Evolutionary conservation across 2,888 invertebrate species (phyloP).

Genomic region (Plagiodera versicolora): DNA sequence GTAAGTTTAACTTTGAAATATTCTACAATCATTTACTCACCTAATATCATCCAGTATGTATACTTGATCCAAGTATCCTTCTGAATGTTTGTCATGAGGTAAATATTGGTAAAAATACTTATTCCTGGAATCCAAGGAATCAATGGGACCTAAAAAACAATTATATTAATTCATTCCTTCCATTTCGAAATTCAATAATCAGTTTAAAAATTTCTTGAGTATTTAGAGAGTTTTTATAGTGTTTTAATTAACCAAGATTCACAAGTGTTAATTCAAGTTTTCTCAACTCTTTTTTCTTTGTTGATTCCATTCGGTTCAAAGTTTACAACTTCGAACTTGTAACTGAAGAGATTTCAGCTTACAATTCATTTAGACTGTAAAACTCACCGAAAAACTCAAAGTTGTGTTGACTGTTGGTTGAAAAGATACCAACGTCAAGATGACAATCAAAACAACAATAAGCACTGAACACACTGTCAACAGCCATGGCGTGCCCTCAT

Average conservation of each 20-base stretch:
- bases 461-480: slow-evolving; percentile 48
- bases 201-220: not conserved
- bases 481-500: slow-evolving; percentile 49
- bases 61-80: slow-evolving; percentile 81
- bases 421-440: slow-evolving; percentile 59
- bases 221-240: too few species aligned
- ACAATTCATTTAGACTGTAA: not conserved
- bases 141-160: slow-evolving; percentile 68
- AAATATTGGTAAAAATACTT: slow-evolving; percentile 81
- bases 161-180: not conserved
- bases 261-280: too few species aligned
- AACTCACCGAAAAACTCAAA: slow-evolving; percentile 64
- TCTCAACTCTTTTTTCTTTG: too few species aligned
- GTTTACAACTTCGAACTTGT: too few species aligned
- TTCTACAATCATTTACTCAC: slow-evolving; percentile 63
- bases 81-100: slow-evolving; percentile 81
- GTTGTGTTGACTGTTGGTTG: slow-evolving; percentile 67
- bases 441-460: slow-evolving; percentile 46
- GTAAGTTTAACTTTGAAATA: too few species aligned
- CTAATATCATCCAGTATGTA: slow-evolving; percentile 75
- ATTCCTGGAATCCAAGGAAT: slow-evolving; percentile 81
- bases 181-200: too few species aligned
- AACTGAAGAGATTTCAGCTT: too few species aligned
- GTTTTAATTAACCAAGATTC: too few species aligned
- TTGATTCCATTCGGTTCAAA: too few species aligned